Evolutionary conservation across 2,888 invertebrate genomes (phyloP).

Genomic region (Thalpophila matura): DNA sequence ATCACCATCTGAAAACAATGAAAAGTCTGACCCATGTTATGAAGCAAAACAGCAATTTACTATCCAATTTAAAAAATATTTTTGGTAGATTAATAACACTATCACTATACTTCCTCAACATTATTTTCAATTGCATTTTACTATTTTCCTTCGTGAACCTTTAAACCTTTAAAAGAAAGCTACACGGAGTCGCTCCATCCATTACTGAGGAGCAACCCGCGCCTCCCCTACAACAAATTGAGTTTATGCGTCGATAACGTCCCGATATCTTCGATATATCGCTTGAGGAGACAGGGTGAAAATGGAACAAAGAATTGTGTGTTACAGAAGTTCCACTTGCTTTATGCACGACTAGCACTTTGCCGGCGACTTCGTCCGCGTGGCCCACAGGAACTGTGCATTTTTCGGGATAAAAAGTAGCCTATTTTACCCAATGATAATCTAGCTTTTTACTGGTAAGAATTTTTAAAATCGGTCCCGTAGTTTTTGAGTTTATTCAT

Average conservation of each 20-base stretch:
- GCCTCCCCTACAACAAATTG: slow-evolving; percentile 49
- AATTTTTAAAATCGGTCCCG: too few relatives aligned
- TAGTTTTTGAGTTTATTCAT: too few relatives aligned
- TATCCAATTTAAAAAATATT: neutral
- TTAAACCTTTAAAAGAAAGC: slow-evolving; percentile 36
- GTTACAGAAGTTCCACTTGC: neutral
- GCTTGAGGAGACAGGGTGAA: slow-evolving; percentile 16
- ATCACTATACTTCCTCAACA: neutral
- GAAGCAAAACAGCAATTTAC: too few relatives aligned
- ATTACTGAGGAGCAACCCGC: slow-evolving; percentile 35
- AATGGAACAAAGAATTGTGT: neutral
- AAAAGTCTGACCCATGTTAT: too few relatives aligned
- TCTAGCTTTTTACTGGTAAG: too few relatives aligned
- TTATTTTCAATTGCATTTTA: neutral
- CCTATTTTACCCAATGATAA: too few relatives aligned
- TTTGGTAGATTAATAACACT: slow-evolving; percentile 5
- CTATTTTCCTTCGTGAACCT: slow-evolving; percentile 4
- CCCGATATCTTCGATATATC: slow-evolving; percentile 48
- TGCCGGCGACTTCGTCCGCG: too few relatives aligned
- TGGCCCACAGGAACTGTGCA: too few relatives aligned
- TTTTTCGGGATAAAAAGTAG: too few relatives aligned
- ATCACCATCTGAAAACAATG: too few relatives aligned
- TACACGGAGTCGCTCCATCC: slow-evolving; percentile 40
- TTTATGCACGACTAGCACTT: too few relatives aligned
- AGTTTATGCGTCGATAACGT: slow-evolving; percentile 60